These are phyloP conservation scores for Callocephalon fimbriatum DNA, from an alignment of 2,113 vertebrate species.

Conservation along the genomic window DNA sequence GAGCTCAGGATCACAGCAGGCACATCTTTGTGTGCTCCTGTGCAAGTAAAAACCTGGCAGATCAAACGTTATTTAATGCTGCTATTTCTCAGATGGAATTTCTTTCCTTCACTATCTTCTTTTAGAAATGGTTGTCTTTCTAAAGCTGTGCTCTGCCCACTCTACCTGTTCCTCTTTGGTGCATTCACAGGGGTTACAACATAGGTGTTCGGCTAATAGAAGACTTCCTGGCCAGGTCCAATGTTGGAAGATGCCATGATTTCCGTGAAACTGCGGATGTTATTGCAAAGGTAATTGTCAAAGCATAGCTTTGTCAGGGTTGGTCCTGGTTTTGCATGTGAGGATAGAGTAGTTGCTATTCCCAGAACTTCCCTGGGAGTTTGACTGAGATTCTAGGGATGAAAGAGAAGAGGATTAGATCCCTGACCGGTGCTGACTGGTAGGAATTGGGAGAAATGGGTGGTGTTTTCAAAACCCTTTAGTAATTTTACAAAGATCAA, in stretches of 20 bases:
- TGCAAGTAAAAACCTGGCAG: neutral
- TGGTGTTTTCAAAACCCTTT: neutral
- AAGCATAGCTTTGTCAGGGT: neutral
- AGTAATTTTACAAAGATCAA: neutral
- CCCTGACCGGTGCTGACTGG: neutral
- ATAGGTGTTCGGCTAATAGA: constrained; percentile 97
- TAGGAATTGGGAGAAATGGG: neutral
- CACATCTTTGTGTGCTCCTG: neutral
- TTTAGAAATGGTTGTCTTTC: neutral
- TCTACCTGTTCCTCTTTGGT: neutral
- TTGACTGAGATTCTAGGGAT: neutral
- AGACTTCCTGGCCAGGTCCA: constrained; percentile 98
- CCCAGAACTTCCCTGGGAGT: neutral
- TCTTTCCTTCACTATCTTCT: rapidly evolving
- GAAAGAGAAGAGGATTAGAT: neutral
- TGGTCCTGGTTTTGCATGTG: rapidly evolving
- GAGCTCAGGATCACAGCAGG: neutral
- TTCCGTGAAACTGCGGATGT: constrained; percentile 99
- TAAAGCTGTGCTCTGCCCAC: neutral
- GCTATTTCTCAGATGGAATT: neutral
- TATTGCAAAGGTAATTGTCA: constrained; percentile 90
- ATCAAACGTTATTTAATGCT: neutral
- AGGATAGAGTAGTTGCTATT: neutral
- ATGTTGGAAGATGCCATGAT: constrained; percentile 95
- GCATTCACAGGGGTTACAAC: constrained; percentile 92